These are phyloP conservation scores for Leptinotarsa juncta DNA, from an alignment of 2,888 invertebrate species.

Conservation along the genomic window DNA sequence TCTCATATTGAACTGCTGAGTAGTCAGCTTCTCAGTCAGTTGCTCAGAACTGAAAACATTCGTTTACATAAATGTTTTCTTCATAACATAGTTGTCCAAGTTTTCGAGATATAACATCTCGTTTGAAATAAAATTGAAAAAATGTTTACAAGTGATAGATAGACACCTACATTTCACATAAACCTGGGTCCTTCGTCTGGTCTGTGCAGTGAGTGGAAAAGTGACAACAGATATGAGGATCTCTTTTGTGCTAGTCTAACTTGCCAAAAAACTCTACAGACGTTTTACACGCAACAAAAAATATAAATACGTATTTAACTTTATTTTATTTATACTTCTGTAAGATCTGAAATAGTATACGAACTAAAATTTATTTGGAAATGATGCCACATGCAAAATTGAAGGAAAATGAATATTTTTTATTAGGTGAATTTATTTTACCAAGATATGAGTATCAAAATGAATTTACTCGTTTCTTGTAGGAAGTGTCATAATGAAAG, in stretches of 20 bases:
- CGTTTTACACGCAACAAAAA: slow-evolving; percentile 21
- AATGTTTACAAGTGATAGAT: not conserved
- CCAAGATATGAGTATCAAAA: not conserved
- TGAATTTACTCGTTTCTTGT: not conserved
- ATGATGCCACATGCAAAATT: slow-evolving; percentile 24
- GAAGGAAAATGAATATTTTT: not conserved
- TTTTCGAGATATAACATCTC: too few species aligned
- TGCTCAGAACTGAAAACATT: too few species aligned
- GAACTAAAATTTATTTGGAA: slow-evolving; percentile 24
- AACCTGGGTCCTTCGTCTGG: slow-evolving; percentile 3
- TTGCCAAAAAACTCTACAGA: slow-evolving; percentile 32
- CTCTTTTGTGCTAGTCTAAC: slow-evolving; percentile 35
- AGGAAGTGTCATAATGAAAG: not conserved
- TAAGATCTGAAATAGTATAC: slow-evolving; percentile 31
- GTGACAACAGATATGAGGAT: slow-evolving; percentile 24
- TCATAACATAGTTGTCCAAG: too few species aligned
- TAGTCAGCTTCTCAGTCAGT: too few species aligned
- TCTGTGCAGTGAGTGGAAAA: slow-evolving; percentile 19
- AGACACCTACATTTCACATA: not conserved
- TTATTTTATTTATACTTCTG: slow-evolving; percentile 15
- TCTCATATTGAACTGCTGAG: too few species aligned
- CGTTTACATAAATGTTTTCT: too few species aligned
- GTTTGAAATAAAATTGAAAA: not conserved
- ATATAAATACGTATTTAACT: slow-evolving; percentile 18
- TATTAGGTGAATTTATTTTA: not conserved